Conservation (phyloP, 2,888 invertebrate genomes). For the Sepiola atlantica region DNA sequence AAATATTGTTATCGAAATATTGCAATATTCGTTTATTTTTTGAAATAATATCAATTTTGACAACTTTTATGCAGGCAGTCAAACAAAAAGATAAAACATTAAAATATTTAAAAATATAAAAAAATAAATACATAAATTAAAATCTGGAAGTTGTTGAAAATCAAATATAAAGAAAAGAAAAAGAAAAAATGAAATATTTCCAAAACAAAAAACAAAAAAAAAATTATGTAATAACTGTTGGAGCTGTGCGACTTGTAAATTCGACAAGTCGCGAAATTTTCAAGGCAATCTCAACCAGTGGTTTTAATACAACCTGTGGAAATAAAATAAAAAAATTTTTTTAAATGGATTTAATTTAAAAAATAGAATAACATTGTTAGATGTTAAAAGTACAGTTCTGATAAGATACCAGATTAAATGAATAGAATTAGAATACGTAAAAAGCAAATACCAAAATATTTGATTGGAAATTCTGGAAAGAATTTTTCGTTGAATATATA, state of each 20-base stretch:
- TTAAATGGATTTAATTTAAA: background rate
- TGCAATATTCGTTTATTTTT: background rate
- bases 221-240: conserved; percentile 91
- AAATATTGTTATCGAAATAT: background rate
- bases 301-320: conserved; percentile 83
- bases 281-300: conserved; percentile 90
- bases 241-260: conserved; percentile 90
- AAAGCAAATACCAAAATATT: no score
- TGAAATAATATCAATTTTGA: background rate
- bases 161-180: background rate
- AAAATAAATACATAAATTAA: background rate
- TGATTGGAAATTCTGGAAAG: no score
- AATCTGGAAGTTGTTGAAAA: background rate
- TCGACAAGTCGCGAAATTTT: conserved; percentile 86
- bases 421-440: no score
- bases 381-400: background rate
- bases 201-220: background rate
- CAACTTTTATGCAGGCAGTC: background rate
- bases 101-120: background rate
- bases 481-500: background rate
- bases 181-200: background rate
- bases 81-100: background rate
- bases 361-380: background rate
- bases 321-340: conserved; percentile 43
- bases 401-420: no score